Base-by-base conservation (phyloP, 1,140 invertebrate species). In the Saccostrea echinata region DNA sequence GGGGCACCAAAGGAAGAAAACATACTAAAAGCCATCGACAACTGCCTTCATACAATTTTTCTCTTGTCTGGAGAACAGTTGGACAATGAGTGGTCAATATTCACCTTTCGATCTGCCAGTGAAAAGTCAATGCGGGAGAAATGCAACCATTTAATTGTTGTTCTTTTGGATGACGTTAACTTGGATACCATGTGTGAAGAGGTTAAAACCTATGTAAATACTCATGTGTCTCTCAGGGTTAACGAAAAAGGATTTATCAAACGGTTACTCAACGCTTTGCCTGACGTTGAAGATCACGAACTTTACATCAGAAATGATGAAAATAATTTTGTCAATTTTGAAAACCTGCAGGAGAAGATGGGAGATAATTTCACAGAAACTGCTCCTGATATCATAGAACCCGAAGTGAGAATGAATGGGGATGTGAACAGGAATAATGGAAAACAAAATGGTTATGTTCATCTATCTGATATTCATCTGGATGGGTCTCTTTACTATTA, bases 1-100 rank as follows among this genome's bases (percentile, higher is more conserved):
- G 92, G 92, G 2, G 89, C 91, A 27, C 89, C 91, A 24, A 91
- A 91, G 35, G 91, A 93, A 53, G 91, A 93, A 86, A 93, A 93
- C 83, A 90, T 93, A 35, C 84, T 93, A 16, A 88, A 90, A 11
- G 92, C 91, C 0, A 90, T 91, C 0, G 84, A 92, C 13, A 71
- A 43, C 27, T 89, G 91, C 51, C 52, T 71, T 1, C 88, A 90
- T 84, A 90, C 89, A 1, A 61, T 93, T 9, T 90, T 93, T 18
- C 61, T 93, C 9, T 52, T 93, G 13, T 92, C 92, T 0, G 84
- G 88, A 16, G 64, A 85, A 13, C 89, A 90, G 71, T n/a, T 88
- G 4, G 61, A 88, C 2, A 88, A 92, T 57, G 92, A 93, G 61
- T 93, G 92, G 92, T 90, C 90, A 16, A 51, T 91, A 11, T 93